Evolutionary conservation across 2,113 vertebrate species (phyloP).

Genomic region (Dasyornis broadbenti): DNA sequence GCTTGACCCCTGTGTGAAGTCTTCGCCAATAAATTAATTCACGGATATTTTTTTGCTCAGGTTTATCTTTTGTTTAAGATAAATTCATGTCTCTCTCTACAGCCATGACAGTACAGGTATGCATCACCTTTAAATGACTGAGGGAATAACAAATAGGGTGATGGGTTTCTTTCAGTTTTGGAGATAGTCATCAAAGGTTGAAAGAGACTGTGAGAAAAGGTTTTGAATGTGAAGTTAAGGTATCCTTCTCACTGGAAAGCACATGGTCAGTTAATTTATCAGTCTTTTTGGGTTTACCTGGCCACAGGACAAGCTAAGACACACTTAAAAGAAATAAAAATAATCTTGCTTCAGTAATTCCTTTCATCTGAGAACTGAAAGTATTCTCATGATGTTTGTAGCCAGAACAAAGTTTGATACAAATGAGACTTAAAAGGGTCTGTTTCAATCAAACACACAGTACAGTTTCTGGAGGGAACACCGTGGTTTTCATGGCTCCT

Average conservation of each 20-base stretch:
- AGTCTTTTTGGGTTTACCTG: background rate
- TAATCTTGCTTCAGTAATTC: background rate
- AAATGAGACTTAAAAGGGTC: background rate
- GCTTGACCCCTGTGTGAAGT: background rate
- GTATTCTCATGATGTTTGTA: background rate
- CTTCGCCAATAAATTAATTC: background rate
- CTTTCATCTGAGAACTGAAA: background rate
- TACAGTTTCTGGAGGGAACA: background rate
- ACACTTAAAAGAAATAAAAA: background rate
- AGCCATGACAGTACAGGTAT: background rate
- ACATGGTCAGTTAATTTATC: background rate
- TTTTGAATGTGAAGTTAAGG: background rate
- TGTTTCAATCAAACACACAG: background rate
- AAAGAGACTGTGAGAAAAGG: background rate
- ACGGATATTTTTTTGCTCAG: background rate
- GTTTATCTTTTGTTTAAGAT: background rate
- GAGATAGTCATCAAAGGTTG: background rate
- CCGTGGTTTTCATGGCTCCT: background rate
- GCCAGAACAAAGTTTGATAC: background rate
- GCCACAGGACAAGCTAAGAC: background rate
- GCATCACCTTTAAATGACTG: background rate
- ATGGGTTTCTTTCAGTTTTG: background rate
- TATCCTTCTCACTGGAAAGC: background rate
- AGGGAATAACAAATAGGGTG: background rate
- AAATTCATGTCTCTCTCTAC: background rate